Base-by-base conservation (phyloP, 2,888 invertebrate species). In the Tipula vernalis region DNA sequence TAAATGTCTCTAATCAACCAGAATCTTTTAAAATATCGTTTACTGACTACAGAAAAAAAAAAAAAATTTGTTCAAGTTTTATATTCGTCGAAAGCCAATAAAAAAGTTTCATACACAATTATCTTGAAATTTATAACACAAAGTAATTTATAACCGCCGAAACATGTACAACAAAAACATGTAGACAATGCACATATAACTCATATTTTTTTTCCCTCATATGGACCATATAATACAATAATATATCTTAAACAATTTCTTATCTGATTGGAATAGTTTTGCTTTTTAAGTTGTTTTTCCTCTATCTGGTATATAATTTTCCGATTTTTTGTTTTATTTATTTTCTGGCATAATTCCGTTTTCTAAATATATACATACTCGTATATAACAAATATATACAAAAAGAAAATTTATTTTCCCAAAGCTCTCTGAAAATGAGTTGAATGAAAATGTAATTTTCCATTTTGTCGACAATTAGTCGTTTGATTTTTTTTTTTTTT, bases 181-280 rank as follows among this genome's bases (percentile, higher is more conserved):
- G 28, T 71, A 71, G 71, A 71, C 71, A 71, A 71, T 71, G 71
- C 71, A 71, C 71, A 71, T 71, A 71, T 71, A 71, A 71, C 71
- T 71, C 71, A 71, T 71, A 71, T 28, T 71, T 71, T 71, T 44
- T 71, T 28, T 18, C 10, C 12, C 71, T 71, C 71, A 57, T 57
- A 28, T 71, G 71, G 71, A 71, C 71, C 71, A 71, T 51, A 51
- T 51, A 15, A 51, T 51, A 51, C 51, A 51, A 71, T 28, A 28
- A 71, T 71, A 71, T 71, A 71, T 71, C 71, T 71, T 71, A 71
- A 71, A 71, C 28, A 71, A 28, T 28, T 71, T 71, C 71, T 71
- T 71, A 71, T 71, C 71, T 71, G 71, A 71, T 71, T 71, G 71
- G 71, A 71, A 71, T 71, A 71, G 71, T 71, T 71, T 71, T 71